Evolutionary conservation across 2,888 invertebrate genomes (phyloP), one percentile per base, ranked within the genome.

Genomic region (Lysandra bellargus): DNA sequence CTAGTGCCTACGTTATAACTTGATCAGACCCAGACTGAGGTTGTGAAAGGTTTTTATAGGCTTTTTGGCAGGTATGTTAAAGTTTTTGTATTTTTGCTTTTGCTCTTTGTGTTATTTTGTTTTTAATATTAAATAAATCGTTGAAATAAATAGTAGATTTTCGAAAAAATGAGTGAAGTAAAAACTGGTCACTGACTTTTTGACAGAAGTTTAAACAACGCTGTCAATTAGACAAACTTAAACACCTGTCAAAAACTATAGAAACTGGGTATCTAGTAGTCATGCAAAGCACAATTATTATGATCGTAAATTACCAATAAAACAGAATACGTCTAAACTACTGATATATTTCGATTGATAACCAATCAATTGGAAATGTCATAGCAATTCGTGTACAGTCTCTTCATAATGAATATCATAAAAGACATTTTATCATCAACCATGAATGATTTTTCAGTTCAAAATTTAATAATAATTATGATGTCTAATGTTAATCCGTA

Each of bases 1-100:
- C 69, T 69, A 33, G 33, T 69, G 69, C 69, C 33, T 69, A 69
- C 69, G 30, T 69, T 69, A 69, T 69, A 69, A 69, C 69, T 69
- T 69, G 14, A 69, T 69, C 69, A 33, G 69, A 37, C 33, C 49
- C 9, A 49, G 49, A 69, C 30, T 69, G 33, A 37, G 33, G 17
- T 2, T 14, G 14, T 33, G 12, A 30, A 64, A 61, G 61, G 30
- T 64, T 64, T 61, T 64, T 30, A 64, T 64, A 7, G 49, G 49
- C 9, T 9, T 49, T 44, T 49, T 49, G 49, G 9, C 12, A 49
- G 49, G 49, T 9, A 49, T 49, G 9, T 49, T 9, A 49, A 9
- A 9, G 49, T 49, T 9, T 44, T 2, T 44, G 7, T 44, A 7
- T 57, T 57, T 17, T 57, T 57, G 9, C 4, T 57, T 17, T 17